Base-by-base conservation (phyloP, 2,113 vertebrate genomes). In the Lepus timidus region DNA sequence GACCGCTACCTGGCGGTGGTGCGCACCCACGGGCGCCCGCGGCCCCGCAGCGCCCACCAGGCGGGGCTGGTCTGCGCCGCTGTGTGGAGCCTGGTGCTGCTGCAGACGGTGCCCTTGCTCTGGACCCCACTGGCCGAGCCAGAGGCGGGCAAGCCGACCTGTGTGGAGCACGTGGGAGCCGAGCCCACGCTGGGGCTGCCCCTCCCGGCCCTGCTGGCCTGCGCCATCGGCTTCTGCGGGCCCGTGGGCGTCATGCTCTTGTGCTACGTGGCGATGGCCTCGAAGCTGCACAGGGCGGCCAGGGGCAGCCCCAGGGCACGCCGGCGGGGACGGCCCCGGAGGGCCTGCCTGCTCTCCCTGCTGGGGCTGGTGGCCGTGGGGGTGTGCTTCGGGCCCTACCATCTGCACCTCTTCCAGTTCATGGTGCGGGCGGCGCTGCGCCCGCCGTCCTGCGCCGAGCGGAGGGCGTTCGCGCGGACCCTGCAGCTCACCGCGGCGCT, bases 1-100 rank as follows among this genome's bases (percentile, higher is more conserved):
- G 99, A 99, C 96, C 98, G 98, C 58, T 99, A 99, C 74, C 92
- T 99, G 1, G 99, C 99, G 0, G 98, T 99, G 98, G 98, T 99
- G 75, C 98, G 97, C 67, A 97, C 98, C 39, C 98, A 97, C n/a
- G 96, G 94, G 25, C 94, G 98, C 0, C 84, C 96, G 92, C 97
- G 93, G 75, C 94, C 98, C 84, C 96, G 98, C 25, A 98, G 97
- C 14, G 85, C 96, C 0, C 92, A 96, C 90, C 93, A 97, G 10
- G 99, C 99, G 10, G 97, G 96, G 88, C 92, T 91, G 0, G 80
- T 99, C 95, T 99, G 98, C 0, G 4, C 76, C 76, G 95, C 98
- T n/a, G 97, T 98, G 74, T 99, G 99, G 99, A 70, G 86, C 75
- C 33, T 99, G 58, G 98, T 98, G 0, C 98, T 96, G 17, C 80